Base-by-base conservation (phyloP, 2,888 invertebrate genomes). In the Synanthedon vespiformis region DNA sequence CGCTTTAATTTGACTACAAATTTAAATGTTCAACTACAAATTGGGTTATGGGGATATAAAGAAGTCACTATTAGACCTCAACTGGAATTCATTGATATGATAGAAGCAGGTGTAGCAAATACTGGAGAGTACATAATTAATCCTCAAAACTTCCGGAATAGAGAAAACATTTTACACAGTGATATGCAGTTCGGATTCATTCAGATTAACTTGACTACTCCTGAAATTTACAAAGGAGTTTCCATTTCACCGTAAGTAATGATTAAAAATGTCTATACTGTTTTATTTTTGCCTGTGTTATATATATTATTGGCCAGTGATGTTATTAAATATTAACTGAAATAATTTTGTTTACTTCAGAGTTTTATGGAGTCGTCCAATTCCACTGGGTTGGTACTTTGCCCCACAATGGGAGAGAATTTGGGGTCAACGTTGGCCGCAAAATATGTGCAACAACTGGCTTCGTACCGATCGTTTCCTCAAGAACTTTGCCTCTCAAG, bases 311-410 rank as follows among this genome's bases (percentile, higher is more conserved):
- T 34, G 6, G 27, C 27, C 27, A 34, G 27, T 34, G 8, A 34
- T 8, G 8, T 34, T 34, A 8, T 34, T 13, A 34, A 13, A 14
- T 16, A 34, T 2, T 34, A 34, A 34, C 10, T 10, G 34, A 10
- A 34, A 34, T 10, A 34, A 34, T 10, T 10, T 34, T 34, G 3
- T 10, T 34, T 2, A 34, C 4, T 22, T 22, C 68, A 91, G 90
- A 0, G 89, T 94, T 0, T 87, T 98, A 11, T 98, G 97, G 97
- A 96, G 96, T 68, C 90, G 93, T 54, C 96, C 97, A 0, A 94
- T 98, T 58, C 97, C 98, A 2, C 82, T 98, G 11, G 96, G 90
- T 1, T 98, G 97, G 97, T 98, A 97, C 74, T 96, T 97, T 71
- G 91, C 90, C 0, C 92, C 93, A 0, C 96, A 97, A 75, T 98